Evolutionary conservation across 2,113 vertebrate genomes (phyloP), one percentile per base, ranked within the genome.

Genomic region (Heterochromis multidens): DNA sequence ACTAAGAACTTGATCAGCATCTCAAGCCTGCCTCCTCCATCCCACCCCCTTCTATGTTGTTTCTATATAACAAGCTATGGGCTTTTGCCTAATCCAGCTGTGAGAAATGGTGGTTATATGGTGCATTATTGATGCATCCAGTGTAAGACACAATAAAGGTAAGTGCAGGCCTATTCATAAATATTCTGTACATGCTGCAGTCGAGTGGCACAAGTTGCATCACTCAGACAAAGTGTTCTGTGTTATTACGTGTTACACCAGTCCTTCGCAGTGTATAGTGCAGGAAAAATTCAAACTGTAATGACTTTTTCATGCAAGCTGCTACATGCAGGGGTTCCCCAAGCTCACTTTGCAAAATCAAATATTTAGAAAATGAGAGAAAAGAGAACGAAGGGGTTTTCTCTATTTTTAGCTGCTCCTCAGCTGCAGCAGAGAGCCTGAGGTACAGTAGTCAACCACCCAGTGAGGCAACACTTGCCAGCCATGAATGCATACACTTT

Each of bases 361-460:
- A 94, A 93, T 88, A 87, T 90, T 89, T 90, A 91, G 72, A 84
- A 92, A 92, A 93, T 57, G 29, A 17, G 43, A 81, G 57, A 77
- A 57, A 72, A 49, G 60, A 46, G 56, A 87, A 88, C 46, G 21
- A 43, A 77, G 65, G 74, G 85, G 57, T 43, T 82, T 72, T 85
- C 80, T 85, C 76, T 91, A 88, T 92, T 90, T 92, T 89, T 89
- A 88, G 89, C 54, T 67, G 35, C 56, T 90, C 83, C 59, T 19
- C 65, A 46, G 87, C 78, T 80, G 67, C 84, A 85, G 49, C 56
- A 84, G 8, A 6, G 27, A 82, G 81, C 79, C 83, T 27, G 56
- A 7, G 9, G 54, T 76, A 56, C 23, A 29, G n/a, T 13, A 83
- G 63, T 84, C 81, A 85, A 58, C n/a, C 58, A 82, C 78, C 14